A percentile compares a stretch with the other conserved stretches of the same genome.
Conservation (phyloP, 2,888 invertebrate species). For the Drosophila koepferae region DNA sequence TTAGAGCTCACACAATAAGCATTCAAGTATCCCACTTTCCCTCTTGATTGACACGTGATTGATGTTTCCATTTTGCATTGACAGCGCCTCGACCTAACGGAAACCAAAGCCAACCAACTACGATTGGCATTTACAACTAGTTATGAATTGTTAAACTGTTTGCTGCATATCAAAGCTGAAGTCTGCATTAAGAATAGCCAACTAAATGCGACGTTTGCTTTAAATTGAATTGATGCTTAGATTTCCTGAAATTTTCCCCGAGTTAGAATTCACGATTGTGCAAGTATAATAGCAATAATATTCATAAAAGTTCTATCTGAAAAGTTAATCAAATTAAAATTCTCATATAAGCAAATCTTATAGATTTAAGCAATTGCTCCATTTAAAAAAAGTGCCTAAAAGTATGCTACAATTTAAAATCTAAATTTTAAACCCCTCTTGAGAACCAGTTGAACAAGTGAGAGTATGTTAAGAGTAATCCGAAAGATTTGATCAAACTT, state of each 20-base stretch:
- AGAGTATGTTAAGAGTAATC: neutral
- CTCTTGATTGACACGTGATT: constrained; percentile 84
- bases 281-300: no score
- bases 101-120: constrained; percentile 11
- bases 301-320: no score
- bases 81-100: constrained; percentile 42
- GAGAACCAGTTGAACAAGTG: neutral
- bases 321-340: no score
- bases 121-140: constrained; percentile 28
- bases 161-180: neutral
- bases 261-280: no score
- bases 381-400: constrained; percentile 21
- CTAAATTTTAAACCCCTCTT: neutral
- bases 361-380: neutral
- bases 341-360: neutral
- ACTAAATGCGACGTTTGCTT: neutral
- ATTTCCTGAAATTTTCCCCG: neutral
- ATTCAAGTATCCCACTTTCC: constrained; percentile 71
- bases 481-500: no score
- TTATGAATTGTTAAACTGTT: constrained; percentile 8
- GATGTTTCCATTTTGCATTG: constrained; percentile 76
- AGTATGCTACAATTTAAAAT: constrained; percentile 24
- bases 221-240: neutral
- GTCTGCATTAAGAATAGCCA: neutral
- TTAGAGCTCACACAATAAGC: constrained; percentile 39